These are phyloP conservation scores for Misgurnus mizolepis DNA, from an alignment of 2,113 vertebrate species.

Conservation along the genomic window DNA sequence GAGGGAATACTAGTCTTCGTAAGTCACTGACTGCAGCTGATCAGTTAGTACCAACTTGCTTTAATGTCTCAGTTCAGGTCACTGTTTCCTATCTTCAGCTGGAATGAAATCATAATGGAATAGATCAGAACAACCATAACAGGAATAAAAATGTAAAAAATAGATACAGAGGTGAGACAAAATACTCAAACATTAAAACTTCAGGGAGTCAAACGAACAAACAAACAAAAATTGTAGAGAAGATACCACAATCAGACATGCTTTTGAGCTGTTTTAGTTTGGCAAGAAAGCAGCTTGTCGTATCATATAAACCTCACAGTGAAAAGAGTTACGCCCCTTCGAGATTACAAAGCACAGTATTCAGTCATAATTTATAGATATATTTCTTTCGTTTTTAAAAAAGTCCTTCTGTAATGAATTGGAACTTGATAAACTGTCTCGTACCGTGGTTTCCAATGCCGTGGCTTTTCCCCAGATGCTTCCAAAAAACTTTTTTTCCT, in stretches of 20 bases:
- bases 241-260: conserved; percentile 77
- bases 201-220: conserved; percentile 53
- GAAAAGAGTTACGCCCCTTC: conserved; percentile 81
- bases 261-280: conserved; percentile 77
- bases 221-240: conserved; percentile 63
- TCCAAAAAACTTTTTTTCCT: conserved; percentile 51
- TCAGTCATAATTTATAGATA: conserved; percentile 76
- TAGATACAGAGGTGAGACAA: conserved; percentile 76
- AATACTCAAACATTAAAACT: conserved; percentile 70
- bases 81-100: conserved; percentile 68
- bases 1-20: conserved; percentile 56
- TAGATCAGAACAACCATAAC: conserved; percentile 73
- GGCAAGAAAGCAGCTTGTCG: conserved; percentile 79
- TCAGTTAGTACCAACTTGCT: conserved; percentile 72
- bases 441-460: conserved; percentile 64
- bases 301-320: conserved; percentile 82
- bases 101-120: conserved; percentile 74
- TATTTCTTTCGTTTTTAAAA: conserved; percentile 64
- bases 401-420: conserved; percentile 59
- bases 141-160: conserved; percentile 72
- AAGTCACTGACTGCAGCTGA: conserved; percentile 66
- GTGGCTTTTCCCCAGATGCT: conserved; percentile 48
- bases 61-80: conserved; percentile 65
- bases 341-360: conserved; percentile 82
- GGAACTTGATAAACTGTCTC: conserved; percentile 57